Base-by-base conservation (phyloP, 1,140 invertebrate genomes). In the Drosophila paulistorum region DNA sequence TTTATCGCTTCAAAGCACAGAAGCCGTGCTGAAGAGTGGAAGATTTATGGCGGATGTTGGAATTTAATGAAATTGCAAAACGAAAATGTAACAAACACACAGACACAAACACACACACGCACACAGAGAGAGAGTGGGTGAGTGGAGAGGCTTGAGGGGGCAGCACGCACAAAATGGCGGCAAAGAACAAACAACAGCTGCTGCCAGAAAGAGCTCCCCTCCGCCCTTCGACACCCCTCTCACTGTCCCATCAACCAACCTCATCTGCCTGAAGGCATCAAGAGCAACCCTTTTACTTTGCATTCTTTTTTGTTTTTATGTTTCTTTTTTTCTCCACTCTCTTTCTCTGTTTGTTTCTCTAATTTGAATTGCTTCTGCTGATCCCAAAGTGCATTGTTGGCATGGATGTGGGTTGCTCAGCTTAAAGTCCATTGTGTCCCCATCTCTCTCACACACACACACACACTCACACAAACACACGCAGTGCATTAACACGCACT, bases 31-130 rank as follows among this genome's bases (percentile, higher is more conserved):
- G 84, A 89, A 89, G 84, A 89, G 84, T 82, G 83, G 79, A 90
- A 90, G 86, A 90, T 90, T 90, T 90, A 90, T 90, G 89, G 86
- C 87, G 87, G 87, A 90, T 90, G 86, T 79, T 90, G 86, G 86
- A 90, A 90, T 90, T 90, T 90, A 90, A 90, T 90, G 86, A 90
- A 90, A 90, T 90, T 90, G 86, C 86, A 90, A 90, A 90, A 90
- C 86, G 87, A 90, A 90, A 90, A 90, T 90, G 84, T 89, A 84
- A 78, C 84, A 89, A 84, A 79, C 68, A 70, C 71, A 65, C 63
- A 61, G 39, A 69, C 33, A 69, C 61, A 67, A 59, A 71, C 57
- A 65, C 62, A 69, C 63, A 68, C 39, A 48, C 68, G 75, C 54
- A 72, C 2, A 23, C 2, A 51, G 17, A 23, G 45, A 51, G 7